Evolutionary conservation across 64 coral and sea anemone species (phyloP).

Genomic region (Pocillopora damicornis): DNA sequence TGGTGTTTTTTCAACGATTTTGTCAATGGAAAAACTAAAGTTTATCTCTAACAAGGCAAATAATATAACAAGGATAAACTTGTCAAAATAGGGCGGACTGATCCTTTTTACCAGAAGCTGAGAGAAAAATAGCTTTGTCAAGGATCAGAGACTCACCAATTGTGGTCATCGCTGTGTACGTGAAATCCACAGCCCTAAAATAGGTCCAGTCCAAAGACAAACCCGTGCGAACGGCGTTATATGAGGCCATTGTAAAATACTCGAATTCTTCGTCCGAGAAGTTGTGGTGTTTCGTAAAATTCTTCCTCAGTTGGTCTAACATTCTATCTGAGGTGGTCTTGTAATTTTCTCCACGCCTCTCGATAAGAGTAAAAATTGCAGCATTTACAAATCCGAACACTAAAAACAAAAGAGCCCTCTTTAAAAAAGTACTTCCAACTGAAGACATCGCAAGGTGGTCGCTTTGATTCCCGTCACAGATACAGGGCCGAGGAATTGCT

Average conservation of each 20-base stretch:
- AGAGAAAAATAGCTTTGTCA: too few species aligned
- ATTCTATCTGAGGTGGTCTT: not conserved
- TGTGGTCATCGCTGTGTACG: slow-evolving; percentile 15
- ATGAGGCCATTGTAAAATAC: not conserved
- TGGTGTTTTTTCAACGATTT: too few species aligned
- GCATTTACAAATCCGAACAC: slow-evolving; percentile 7
- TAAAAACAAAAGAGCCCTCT: not conserved
- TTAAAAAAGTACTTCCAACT: slow-evolving; percentile 8
- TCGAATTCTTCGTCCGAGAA: slow-evolving; percentile 30
- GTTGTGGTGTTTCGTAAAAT: not conserved
- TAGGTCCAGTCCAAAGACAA: slow-evolving; percentile 20
- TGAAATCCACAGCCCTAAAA: slow-evolving; percentile 32
- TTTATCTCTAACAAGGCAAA: too few species aligned
- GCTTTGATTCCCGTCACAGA: not conserved
- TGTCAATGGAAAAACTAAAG: too few species aligned
- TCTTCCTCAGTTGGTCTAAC: slow-evolving; percentile 16
- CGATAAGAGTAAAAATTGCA: slow-evolving; percentile 19
- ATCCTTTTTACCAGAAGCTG: too few species aligned
- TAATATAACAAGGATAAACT: too few species aligned
- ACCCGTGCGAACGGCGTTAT: not conserved
- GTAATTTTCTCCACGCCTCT: not conserved
- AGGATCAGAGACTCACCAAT: slow-evolving; percentile 6
- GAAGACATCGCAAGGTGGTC: not conserved
- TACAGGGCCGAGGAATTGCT: not conserved
- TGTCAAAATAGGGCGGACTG: too few species aligned